phyloP scores from a whole-genome alignment of 2,888 invertebrate species.

The Aporophyla lueneburgensis region DNA sequence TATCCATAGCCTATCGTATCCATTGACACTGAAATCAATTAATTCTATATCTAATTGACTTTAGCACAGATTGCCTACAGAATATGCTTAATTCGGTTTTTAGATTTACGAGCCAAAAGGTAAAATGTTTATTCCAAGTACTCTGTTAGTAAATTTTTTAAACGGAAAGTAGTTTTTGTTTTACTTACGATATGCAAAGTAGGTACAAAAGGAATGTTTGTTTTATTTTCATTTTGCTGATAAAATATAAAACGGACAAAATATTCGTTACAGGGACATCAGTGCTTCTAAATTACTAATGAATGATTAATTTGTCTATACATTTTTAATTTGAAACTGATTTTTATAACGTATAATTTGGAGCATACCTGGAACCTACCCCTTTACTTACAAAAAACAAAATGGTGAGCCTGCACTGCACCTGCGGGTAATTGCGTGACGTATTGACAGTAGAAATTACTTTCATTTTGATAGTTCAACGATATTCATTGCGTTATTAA shows the following conservation, averaged over 20 bases:
- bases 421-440: no score
- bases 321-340: no score
- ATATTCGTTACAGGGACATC: not conserved
- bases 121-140: slow-evolving; percentile 10
- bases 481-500: no score
- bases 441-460: no score
- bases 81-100: not conserved
- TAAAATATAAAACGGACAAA: not conserved
- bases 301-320: not conserved
- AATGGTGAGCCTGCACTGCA: not conserved
- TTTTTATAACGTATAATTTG: not conserved
- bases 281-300: not conserved
- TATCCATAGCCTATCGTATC: not conserved
- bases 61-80: not conserved
- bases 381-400: not conserved
- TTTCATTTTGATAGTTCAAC: no score
- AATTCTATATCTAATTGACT: slow-evolving; percentile 5
- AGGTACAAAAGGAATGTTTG: not conserved
- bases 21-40: not conserved
- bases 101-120: not conserved
- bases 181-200: not conserved
- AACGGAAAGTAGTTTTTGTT: not conserved
- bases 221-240: slow-evolving; percentile 7
- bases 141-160: slow-evolving; percentile 15
- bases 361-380: not conserved